Percentiles rank a stretch among this genome's conserved stretches.
Evolutionary conservation across 2,797 vertebrate genomes (phyloP).

Genomic region (Agapornis canus): DNA sequence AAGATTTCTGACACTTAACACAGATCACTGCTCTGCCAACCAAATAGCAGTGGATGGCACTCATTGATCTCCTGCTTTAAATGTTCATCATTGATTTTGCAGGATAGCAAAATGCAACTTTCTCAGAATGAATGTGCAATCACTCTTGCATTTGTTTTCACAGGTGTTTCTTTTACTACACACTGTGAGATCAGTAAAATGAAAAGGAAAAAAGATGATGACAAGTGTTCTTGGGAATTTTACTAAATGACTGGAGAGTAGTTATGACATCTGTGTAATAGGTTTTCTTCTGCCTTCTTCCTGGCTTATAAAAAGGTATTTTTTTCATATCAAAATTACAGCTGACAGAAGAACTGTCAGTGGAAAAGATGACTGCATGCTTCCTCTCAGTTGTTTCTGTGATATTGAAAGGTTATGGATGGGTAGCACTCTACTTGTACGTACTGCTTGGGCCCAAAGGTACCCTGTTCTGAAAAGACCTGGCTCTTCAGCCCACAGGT

Average conservation of each 20-base stretch:
- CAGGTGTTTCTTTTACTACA: conserved; percentile 33
- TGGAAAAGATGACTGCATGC: background rate
- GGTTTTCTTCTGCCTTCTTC: background rate
- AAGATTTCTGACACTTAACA: background rate
- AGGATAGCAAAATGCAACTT: background rate
- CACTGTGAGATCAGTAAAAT: background rate
- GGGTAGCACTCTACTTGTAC: background rate
- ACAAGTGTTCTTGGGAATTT: background rate
- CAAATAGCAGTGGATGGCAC: background rate
- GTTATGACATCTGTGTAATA: background rate
- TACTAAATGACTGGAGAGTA: background rate
- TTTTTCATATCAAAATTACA: background rate
- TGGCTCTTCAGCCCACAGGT: background rate
- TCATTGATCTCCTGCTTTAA: background rate
- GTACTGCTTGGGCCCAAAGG: background rate
- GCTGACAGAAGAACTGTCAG: background rate
- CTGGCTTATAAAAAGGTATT: background rate
- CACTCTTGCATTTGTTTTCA: conserved; percentile 34
- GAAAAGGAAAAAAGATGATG: background rate
- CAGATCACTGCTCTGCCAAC: background rate
- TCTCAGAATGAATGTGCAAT: conserved; percentile 21
- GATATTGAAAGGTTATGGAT: background rate
- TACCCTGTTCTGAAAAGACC: background rate
- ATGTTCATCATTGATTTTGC: background rate
- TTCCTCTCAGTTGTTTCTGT: background rate